phyloP scores from a whole-genome alignment of 2,113 vertebrate species.

The Scortum barcoo region DNA sequence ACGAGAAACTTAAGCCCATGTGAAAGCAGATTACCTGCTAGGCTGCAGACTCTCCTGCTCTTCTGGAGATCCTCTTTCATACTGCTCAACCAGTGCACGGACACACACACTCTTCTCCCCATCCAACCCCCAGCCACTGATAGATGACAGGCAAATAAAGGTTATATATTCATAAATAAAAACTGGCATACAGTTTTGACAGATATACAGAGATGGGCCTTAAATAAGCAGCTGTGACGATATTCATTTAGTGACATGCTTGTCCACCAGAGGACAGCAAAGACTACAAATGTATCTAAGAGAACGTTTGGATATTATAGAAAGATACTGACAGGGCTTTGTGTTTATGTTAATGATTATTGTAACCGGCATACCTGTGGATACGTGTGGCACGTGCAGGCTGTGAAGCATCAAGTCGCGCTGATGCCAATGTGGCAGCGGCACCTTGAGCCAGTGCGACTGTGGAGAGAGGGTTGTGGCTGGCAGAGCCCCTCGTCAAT shows the following conservation, averaged over 20 bases:
- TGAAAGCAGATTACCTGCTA: slow-evolving; percentile 83
- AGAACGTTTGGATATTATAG: not conserved
- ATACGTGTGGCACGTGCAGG: slow-evolving; percentile 83
- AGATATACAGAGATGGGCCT: not conserved
- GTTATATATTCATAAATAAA: not conserved
- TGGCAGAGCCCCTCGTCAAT: slow-evolving; percentile 52
- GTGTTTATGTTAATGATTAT: not conserved
- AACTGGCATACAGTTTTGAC: not conserved
- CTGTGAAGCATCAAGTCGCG: slow-evolving; percentile 89
- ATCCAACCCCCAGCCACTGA: slow-evolving; percentile 82
- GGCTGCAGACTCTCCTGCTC: slow-evolving; percentile 76
- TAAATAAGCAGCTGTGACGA: not conserved
- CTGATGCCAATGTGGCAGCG: slow-evolving; percentile 88
- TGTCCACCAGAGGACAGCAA: slow-evolving; percentile 67
- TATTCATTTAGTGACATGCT: not conserved
- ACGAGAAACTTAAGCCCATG: not conserved
- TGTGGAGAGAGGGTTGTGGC: slow-evolving; percentile 89
- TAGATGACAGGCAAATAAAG: not conserved
- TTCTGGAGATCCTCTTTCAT: slow-evolving; percentile 85
- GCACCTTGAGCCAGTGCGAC: slow-evolving; percentile 93
- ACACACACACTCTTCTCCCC: slow-evolving; percentile 89
- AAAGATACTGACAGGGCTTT: not conserved
- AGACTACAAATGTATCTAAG: slow-evolving; percentile 2
- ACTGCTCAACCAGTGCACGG: slow-evolving; percentile 93
- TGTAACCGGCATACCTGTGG: slow-evolving; percentile 84